Conservation (phyloP, 23 tunicate genomes). For the Diplosoma virens region DNA sequence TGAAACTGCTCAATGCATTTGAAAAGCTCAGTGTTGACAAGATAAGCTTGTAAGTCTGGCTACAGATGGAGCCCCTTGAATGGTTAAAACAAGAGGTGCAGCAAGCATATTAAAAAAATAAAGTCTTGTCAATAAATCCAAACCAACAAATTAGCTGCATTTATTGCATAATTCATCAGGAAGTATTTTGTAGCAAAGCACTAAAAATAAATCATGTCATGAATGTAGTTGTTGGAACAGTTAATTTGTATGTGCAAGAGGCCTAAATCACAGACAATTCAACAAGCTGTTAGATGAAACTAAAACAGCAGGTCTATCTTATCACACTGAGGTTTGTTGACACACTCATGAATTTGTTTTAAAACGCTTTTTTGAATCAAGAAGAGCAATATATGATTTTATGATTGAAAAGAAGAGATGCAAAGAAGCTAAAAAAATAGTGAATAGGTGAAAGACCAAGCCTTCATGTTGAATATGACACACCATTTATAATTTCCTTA, state of each 20-base stretch:
- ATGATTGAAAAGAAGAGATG: slow-evolving; percentile 1
- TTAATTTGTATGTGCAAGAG: slow-evolving; percentile 20
- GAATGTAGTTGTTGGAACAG: slow-evolving; percentile 14
- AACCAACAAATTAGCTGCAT: too few species aligned
- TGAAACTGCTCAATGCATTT: not conserved
- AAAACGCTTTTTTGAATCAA: slow-evolving; percentile 3
- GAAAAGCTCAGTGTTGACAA: not conserved
- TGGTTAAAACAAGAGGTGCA: not conserved
- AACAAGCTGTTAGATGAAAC: slow-evolving; percentile 19
- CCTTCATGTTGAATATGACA: not conserved
- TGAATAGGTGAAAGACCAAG: not conserved
- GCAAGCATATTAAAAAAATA: not conserved
- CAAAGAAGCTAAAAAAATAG: slow-evolving; percentile 1
- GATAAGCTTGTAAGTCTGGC: not conserved
- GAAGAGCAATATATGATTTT: not conserved
- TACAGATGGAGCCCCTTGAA: not conserved
- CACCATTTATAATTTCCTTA: not conserved
- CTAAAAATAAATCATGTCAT: slow-evolving; percentile 15
- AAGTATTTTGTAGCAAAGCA: too few species aligned
- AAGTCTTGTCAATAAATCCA: not conserved
- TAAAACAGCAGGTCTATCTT: not conserved
- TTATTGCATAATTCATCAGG: too few species aligned
- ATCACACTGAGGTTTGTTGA: slow-evolving; percentile 9
- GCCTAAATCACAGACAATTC: slow-evolving; percentile 23
- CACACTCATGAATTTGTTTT: not conserved